Evolutionary conservation across 2,888 invertebrate species (phyloP), one percentile per base, ranked within the genome.

Genomic region (Apodemia duryi): DNA sequence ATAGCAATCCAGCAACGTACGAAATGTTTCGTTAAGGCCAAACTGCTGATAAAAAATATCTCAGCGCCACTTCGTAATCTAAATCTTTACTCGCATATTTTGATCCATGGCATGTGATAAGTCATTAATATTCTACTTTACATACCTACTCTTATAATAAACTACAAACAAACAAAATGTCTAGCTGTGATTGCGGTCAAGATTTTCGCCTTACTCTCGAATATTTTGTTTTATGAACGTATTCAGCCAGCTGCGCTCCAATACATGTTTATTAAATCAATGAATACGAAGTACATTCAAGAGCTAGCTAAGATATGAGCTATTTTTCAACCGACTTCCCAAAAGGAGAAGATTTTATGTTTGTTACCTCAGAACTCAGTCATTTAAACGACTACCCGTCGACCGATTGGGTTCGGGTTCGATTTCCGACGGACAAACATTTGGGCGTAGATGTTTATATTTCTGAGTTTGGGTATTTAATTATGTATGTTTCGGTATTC

Each of bases 141-240:
- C 41, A 41, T 41, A 41, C 1, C 21, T 21, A 21, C 41, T 41
- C 41, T 41, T 41, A 41, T 7, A 7, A 62, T 63, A 63, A 65
- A 66, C 62, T 64, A 61, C 46, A 61, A 35, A 52, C 38, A 65
- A 79, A 79, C 76, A 71, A 73, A 5, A 3, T 35, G 73, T 2
- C 41, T 71, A 69, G 73, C 75, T 72, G 75, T 72, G 73, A 68
- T 71, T 76, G 72, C 76, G 75, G 73, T 76, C 76, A 74, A 75
- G 75, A 78, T 80, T 80, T 77, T 73, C 72, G 63, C 75, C 70
- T 70, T 70, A 68, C 10, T 41, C 41, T 71, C 75, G 66, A 66
- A 63, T 66, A 65, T 68, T 49, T 62, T 69, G 69, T 69, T 52
- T 28, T 52, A 5, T 52, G 68, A 69, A 70, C 68, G 65, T 70